These are phyloP conservation scores for Trachurus trachurus DNA, from an alignment of 2,797 vertebrate genomes.

Conservation along the genomic window DNA sequence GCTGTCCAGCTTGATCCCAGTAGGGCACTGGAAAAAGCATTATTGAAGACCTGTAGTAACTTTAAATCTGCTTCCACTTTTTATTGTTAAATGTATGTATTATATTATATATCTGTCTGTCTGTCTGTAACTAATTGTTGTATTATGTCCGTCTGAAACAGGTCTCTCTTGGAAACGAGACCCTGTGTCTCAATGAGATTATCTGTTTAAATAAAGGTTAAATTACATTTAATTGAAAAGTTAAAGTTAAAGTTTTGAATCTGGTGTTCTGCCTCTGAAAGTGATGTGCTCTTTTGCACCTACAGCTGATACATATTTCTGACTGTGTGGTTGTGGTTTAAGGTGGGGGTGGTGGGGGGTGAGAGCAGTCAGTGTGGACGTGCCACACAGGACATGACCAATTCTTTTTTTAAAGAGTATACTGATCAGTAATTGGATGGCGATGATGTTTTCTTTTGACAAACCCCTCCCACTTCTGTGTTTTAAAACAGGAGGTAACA, in stretches of 20 bases:
- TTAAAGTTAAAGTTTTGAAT: neutral
- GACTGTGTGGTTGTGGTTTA: neutral
- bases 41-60: too few species aligned
- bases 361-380: neutral
- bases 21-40: too few species aligned
- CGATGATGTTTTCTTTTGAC: constrained; percentile 12
- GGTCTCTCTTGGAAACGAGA: too few species aligned
- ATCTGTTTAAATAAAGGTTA: too few species aligned
- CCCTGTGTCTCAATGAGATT: too few species aligned
- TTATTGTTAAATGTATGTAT: too few species aligned
- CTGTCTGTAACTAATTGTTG: too few species aligned
- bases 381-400: constrained; percentile 69
- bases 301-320: neutral
- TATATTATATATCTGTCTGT: too few species aligned
- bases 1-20: too few species aligned
- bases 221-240: too few species aligned
- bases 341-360: neutral
- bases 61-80: too few species aligned
- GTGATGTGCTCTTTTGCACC: neutral
- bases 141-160: too few species aligned
- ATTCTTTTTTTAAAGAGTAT: constrained; percentile 20
- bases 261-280: neutral
- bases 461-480: constrained; percentile 62
- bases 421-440: constrained; percentile 7
- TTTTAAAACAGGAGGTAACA: constrained; percentile 53